phyloP scores from a whole-genome alignment of 1,140 invertebrate genomes.

The Harpegnathos saltator region DNA sequence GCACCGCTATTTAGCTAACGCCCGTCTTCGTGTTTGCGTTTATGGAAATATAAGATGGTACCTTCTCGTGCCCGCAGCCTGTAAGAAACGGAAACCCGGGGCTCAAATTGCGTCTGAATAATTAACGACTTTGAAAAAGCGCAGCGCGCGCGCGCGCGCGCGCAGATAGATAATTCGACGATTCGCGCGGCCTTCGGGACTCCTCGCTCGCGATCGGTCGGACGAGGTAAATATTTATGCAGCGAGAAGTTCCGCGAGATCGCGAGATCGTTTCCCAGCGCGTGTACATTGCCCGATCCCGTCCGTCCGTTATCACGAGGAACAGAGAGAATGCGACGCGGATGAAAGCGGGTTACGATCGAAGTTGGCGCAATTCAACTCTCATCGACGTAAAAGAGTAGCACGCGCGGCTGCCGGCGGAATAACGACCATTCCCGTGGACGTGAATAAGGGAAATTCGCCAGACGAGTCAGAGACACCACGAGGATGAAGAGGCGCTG shows the following conservation, averaged over 20 bases:
- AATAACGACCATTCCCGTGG: slow-evolving; percentile 57
- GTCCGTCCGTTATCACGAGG: slow-evolving; percentile 20
- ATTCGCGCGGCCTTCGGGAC: not conserved
- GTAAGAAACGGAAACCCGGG: not conserved
- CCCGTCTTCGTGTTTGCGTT: too few species aligned
- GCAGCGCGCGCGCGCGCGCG: too few species aligned
- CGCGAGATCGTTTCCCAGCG: not conserved
- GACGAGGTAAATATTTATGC: slow-evolving; percentile 21
- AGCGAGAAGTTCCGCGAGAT: slow-evolving; percentile 24
- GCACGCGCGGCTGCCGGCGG: slow-evolving; percentile 34
- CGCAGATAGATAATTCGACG: not conserved
- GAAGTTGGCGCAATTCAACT: slow-evolving; percentile 56
- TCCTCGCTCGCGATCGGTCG: not conserved
- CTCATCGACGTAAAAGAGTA: slow-evolving; percentile 58
- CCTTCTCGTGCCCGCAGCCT: too few species aligned
- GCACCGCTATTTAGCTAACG: too few species aligned
- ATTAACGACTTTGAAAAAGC: not conserved
- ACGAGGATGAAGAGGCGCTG: slow-evolving; percentile 52
- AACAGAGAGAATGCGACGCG: slow-evolving; percentile 35
- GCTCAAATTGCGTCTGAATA: not conserved
- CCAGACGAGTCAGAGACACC: slow-evolving; percentile 54
- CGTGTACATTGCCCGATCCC: not conserved
- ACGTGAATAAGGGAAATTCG: slow-evolving; percentile 55
- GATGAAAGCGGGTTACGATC: slow-evolving; percentile 51
- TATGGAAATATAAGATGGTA: not conserved